phyloP scores from a whole-genome alignment of 2,113 vertebrate species.

The Odocoileus hemionus region DNA sequence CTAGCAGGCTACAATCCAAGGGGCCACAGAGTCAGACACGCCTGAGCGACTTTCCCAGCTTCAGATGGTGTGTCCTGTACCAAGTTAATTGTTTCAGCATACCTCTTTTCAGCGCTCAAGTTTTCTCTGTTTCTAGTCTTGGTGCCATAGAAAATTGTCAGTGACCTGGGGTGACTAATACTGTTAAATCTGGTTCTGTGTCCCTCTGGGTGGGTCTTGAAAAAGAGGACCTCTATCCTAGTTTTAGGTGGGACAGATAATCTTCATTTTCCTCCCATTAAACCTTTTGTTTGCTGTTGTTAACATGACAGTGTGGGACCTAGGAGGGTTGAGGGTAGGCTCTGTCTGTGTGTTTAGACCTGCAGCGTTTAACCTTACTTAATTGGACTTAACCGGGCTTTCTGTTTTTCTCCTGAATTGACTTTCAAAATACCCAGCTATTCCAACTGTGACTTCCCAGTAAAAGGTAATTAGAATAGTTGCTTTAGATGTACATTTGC shows the following conservation, averaged over 20 bases:
- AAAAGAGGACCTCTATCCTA: background rate
- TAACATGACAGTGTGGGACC: constrained; percentile 43
- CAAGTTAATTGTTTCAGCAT: background rate
- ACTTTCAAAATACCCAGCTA: constrained; percentile 78
- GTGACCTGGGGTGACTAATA: background rate
- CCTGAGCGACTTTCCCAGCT: background rate
- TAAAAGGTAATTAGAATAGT: constrained; percentile 68
- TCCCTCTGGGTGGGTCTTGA: background rate
- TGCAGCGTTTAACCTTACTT: constrained; percentile 64
- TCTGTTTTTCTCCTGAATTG: constrained; percentile 72
- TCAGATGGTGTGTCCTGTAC: background rate
- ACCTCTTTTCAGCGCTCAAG: background rate
- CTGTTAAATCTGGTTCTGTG: background rate
- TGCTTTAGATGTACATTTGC: constrained; percentile 76
- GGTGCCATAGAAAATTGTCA: background rate
- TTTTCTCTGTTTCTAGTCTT: background rate
- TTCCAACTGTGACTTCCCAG: constrained; percentile 59
- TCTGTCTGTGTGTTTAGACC: constrained; percentile 74
- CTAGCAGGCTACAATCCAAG: background rate
- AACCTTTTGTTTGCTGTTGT: constrained; percentile 39
- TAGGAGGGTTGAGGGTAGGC: background rate
- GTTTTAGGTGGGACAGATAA: background rate
- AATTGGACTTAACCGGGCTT: constrained; percentile 64
- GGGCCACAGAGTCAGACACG: background rate
- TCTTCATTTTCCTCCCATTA: background rate